Evolutionary conservation across 2,888 invertebrate genomes (phyloP), one percentile per base, ranked within the genome.

Genomic region (Hololepta plana): DNA sequence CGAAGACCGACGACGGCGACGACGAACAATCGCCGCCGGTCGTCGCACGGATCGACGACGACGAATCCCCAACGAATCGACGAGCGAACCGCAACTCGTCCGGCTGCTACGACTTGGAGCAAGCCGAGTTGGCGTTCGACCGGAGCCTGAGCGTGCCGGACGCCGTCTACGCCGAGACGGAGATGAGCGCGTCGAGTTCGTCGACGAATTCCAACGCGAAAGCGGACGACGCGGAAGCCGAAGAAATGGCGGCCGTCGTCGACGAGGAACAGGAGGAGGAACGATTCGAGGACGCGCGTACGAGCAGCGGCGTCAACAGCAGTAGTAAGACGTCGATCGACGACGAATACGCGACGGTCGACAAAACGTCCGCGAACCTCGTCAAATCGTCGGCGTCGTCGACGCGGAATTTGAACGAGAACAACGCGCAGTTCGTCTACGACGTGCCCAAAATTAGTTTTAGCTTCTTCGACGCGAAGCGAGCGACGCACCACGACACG

Each of bases 371-470:
- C 13, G 27, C 26, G 3, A 32, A 32, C 31, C 17, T 8, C 13
- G 13, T 24, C 12, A 29, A 25, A 20, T 22, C 26, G 12, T 29
- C 34, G 27, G 26, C 27, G 10, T 31, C 28, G 10, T 31, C 19
- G n/a, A 31, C 21, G 6, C n/a, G n/a, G n/a, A n/a, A n/a, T n/a
- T 6, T 34, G n/a, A 27, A 23, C 9, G 26, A 28, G 9, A 10
- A 14, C 12, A 37, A 37, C 13, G 32, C 26, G 22, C 35, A 42
- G 27, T 49, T 40, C 26, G 47, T 49, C 27, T 51, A 50, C 30
- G 55, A 54, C 27, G 53, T 56, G 10, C 56, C 56, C 4, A 50
- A 44, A 30, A 56, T 56, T 20, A 50, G 51, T 32, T 56, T 56
- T 32, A 49, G 49, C 24, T 55, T 54, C 40, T 49, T 51, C 32